These are phyloP conservation scores for Pontoporia blainvillei DNA, from an alignment of 2,113 vertebrate species.

Conservation along the genomic window DNA sequence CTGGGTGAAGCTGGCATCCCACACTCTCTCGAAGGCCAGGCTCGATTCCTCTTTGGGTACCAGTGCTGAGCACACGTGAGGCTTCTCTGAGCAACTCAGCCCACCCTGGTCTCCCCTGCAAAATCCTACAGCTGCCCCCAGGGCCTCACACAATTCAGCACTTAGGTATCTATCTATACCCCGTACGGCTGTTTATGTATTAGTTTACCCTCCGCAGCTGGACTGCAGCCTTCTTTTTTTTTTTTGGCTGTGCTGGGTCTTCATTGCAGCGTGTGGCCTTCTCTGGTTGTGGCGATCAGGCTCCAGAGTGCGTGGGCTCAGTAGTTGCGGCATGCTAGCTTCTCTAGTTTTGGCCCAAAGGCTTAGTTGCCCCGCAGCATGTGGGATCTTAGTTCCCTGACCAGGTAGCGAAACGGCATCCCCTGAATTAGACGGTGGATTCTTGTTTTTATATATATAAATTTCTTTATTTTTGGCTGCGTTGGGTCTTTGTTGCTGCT, in stretches of 20 bases:
- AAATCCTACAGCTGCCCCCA: not conserved
- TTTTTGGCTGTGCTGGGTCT: not conserved
- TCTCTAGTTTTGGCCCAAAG: not conserved
- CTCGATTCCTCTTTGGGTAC: rapidly evolving
- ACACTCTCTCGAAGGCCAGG: rapidly evolving
- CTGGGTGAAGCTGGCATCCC: not conserved
- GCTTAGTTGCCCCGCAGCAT: not conserved
- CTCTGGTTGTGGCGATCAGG: no score
- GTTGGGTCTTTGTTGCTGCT: no score
- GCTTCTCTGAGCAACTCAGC: not conserved
- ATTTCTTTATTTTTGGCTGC: no score
- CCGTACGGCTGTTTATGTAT: rapidly evolving
- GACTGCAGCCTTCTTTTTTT: not conserved
- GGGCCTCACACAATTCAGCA: not conserved
- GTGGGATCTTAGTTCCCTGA: not conserved
- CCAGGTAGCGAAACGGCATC: not conserved
- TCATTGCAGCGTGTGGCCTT: no score
- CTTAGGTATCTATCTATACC: no score
- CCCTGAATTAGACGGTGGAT: no score
- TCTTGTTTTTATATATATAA: no score
- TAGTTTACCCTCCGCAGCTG: not conserved
- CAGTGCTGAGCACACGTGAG: not conserved
- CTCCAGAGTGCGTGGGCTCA: no score
- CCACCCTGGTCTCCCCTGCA: not conserved
- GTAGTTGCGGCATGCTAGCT: no score